Percentiles rank a stretch among this genome's conserved stretches.
Conservation (phyloP, 1,140 invertebrate species). For the Psilanteris sp. region DNA sequence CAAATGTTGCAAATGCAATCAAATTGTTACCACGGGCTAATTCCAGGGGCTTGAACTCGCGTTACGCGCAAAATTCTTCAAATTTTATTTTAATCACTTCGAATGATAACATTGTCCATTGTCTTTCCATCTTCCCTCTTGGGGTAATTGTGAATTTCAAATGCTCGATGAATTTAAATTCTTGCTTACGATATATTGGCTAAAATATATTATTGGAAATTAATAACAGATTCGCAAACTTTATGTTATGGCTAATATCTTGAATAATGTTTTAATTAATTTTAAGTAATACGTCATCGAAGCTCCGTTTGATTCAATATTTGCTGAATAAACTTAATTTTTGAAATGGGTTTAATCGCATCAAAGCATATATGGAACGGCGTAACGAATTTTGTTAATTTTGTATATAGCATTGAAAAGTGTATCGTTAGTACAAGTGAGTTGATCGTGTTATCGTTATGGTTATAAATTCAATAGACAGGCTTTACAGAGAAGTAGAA, state of each 20-base stretch:
- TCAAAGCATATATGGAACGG: background rate
- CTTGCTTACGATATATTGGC: no score
- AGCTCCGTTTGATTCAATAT: no score
- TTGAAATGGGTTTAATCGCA: conserved; percentile 7
- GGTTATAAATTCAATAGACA: conserved; percentile 50
- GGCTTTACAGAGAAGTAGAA: conserved; percentile 46
- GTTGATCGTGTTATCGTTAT: conserved; percentile 39
- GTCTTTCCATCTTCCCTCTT: no score
- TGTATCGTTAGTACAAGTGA: conserved; percentile 27
- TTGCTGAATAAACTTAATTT: conserved; percentile 7
- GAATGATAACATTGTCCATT: no score
- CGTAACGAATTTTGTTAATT: conserved; percentile 14
- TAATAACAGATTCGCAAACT: no score
- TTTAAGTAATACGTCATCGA: no score
- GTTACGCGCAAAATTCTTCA: background rate
- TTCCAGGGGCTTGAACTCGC: background rate
- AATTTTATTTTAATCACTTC: background rate
- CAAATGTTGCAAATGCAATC: background rate
- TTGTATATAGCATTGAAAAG: conserved; percentile 37
- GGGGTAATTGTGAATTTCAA: no score
- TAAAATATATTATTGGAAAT: no score
- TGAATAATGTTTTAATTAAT: no score
- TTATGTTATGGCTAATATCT: no score
- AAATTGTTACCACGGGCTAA: background rate
- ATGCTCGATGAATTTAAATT: no score